Conservation (phyloP, 2,888 invertebrate species). For the Xestoiulus laeticollis region DNA sequence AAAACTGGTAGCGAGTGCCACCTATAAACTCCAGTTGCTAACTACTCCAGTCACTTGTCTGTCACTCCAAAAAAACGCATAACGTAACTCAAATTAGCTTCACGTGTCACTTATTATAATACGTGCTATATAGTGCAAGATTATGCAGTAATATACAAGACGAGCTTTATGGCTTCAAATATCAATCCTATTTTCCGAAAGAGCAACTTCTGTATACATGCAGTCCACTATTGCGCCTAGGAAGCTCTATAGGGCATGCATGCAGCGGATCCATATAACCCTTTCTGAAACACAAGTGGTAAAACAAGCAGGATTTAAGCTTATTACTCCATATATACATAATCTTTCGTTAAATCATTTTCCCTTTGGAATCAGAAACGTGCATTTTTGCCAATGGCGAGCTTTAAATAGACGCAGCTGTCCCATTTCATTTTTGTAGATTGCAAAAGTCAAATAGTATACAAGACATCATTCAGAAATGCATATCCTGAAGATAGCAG, state of each 20-base stretch:
- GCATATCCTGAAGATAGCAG: too few relatives aligned
- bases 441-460: not conserved
- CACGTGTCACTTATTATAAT: not conserved
- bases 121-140: not conserved
- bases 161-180: not conserved
- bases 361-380: not conserved
- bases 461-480: not conserved
- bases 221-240: not conserved
- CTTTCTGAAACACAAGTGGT: not conserved
- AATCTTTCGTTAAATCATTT: not conserved
- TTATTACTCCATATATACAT: not conserved
- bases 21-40: not conserved
- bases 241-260: not conserved
- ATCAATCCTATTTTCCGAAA: not conserved
- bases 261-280: not conserved
- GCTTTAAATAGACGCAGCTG: constrained; percentile 3
- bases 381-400: not conserved
- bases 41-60: not conserved
- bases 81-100: not conserved
- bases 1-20: constrained; percentile 31
- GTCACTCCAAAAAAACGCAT: constrained; percentile 1
- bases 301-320: not conserved
- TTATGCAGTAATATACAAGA: not conserved
- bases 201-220: not conserved
- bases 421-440: not conserved